A percentile compares a stretch with the other conserved stretches of the same genome.
Conservation (phyloP, 1,140 invertebrate species). For the Formica selysi region DNA sequence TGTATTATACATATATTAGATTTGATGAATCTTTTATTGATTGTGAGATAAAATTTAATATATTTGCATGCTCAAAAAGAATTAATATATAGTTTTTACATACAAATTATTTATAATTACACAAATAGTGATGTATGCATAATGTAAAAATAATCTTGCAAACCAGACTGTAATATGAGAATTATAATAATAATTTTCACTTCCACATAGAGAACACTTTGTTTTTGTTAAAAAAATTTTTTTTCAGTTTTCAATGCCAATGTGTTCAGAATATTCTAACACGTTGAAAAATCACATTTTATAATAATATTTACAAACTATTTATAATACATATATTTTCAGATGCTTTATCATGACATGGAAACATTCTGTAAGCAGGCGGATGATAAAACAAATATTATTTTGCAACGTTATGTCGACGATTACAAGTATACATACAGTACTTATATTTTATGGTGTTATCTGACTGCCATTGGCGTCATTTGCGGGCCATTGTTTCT, state of each 20-base stretch:
- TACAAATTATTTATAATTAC: not conserved
- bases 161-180: too few relatives aligned
- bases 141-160: too few relatives aligned
- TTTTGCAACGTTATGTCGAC: constrained; percentile 64
- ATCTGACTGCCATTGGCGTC: constrained; percentile 54
- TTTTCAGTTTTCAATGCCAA: too few relatives aligned
- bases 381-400: not conserved
- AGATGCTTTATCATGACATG: constrained; percentile 30
- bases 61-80: not conserved
- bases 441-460: constrained; percentile 44
- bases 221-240: too few relatives aligned
- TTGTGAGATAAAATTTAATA: not conserved
- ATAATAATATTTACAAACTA: too few relatives aligned
- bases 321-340: not conserved
- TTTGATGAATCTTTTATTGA: not conserved
- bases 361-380: constrained; percentile 33
- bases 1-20: not conserved
- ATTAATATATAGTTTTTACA: not conserved
- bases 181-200: too few relatives aligned
- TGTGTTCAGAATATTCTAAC: too few relatives aligned
- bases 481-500: constrained; percentile 69
- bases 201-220: too few relatives aligned
- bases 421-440: constrained; percentile 58
- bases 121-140: too few relatives aligned
- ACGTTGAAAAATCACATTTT: too few relatives aligned